A percentile compares a stretch with the other conserved stretches of the same genome.
Evolutionary conservation across 1,140 invertebrate species (phyloP).

Genomic region (Drosophila tristis): DNA sequence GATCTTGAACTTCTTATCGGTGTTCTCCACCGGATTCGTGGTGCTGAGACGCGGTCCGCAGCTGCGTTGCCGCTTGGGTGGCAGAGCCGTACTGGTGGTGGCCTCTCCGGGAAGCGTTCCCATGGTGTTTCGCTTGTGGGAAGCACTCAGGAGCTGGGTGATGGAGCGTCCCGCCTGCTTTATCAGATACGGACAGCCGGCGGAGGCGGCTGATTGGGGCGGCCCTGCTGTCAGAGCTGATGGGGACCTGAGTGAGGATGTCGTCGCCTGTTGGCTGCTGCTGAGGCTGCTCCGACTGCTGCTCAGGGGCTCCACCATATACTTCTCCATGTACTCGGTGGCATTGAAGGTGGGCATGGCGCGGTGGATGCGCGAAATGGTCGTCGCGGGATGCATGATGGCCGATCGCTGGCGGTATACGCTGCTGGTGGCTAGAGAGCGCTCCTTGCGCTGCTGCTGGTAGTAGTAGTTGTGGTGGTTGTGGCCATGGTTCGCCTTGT

Average conservation of each 20-base stretch:
- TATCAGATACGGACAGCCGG: slow-evolving; percentile 60
- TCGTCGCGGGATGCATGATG: slow-evolving; percentile 52
- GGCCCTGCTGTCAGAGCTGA: slow-evolving; percentile 20
- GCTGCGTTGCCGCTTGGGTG: slow-evolving; percentile 72
- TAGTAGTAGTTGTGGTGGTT: slow-evolving; percentile 63
- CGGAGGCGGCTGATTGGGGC: slow-evolving; percentile 22
- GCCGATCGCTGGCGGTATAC: slow-evolving; percentile 69
- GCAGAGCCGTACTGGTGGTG: slow-evolving; percentile 36
- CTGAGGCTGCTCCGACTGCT: slow-evolving; percentile 70
- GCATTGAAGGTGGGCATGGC: slow-evolving; percentile 83
- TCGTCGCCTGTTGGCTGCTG: slow-evolving; percentile 18
- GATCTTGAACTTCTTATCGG: slow-evolving; percentile 74
- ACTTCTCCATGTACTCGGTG: slow-evolving; percentile 80
- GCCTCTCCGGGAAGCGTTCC: slow-evolving; percentile 25
- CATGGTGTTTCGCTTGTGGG: slow-evolving; percentile 56
- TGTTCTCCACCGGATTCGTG: slow-evolving; percentile 43
- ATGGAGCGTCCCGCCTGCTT: slow-evolving; percentile 71
- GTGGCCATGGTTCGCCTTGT: slow-evolving; percentile 55
- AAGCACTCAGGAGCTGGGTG: slow-evolving; percentile 61
- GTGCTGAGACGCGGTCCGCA: slow-evolving; percentile 66
- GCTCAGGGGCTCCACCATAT: slow-evolving; percentile 68
- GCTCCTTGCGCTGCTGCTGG: slow-evolving; percentile 67
- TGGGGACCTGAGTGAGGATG: not conserved
- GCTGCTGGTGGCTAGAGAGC: slow-evolving; percentile 65
- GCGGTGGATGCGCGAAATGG: slow-evolving; percentile 67